Conservation (phyloP, 2,888 invertebrate genomes). For the Mythimna ferrago region DNA sequence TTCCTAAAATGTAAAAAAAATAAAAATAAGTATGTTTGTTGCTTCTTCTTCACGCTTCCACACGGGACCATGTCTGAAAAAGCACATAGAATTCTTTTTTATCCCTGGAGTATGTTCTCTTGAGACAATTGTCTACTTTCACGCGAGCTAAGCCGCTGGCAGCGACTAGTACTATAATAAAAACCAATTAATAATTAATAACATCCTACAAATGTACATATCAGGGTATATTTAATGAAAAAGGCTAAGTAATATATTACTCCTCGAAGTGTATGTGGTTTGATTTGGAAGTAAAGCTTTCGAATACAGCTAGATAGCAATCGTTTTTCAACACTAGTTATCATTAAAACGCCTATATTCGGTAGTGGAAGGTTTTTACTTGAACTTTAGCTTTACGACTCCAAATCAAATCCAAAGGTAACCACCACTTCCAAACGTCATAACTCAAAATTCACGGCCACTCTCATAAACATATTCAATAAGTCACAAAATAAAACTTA, state of each 20-base stretch:
- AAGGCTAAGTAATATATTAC: neutral
- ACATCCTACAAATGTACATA: too few species aligned
- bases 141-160: too few species aligned
- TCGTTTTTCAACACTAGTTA: neutral
- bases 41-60: too few species aligned
- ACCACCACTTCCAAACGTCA: slow-evolving; percentile 25
- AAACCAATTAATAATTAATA: too few species aligned
- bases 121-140: too few species aligned
- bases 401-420: slow-evolving; percentile 3
- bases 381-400: neutral
- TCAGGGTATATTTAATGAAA: neutral
- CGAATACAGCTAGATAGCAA: neutral
- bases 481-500: slow-evolving; percentile 66
- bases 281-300: neutral
- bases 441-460: slow-evolving; percentile 37
- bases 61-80: too few species aligned
- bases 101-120: too few species aligned
- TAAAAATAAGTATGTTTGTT: too few species aligned
- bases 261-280: neutral
- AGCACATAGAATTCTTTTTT: too few species aligned
- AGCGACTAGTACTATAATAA: too few species aligned
- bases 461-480: slow-evolving; percentile 66
- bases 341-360: neutral
- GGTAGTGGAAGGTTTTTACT: neutral
- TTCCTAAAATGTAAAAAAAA: too few species aligned